Percentiles rank a stretch among this genome's conserved stretches.
Evolutionary conservation across 1,140 invertebrate genomes (phyloP).

Genomic region (Batillaria attramentaria): DNA sequence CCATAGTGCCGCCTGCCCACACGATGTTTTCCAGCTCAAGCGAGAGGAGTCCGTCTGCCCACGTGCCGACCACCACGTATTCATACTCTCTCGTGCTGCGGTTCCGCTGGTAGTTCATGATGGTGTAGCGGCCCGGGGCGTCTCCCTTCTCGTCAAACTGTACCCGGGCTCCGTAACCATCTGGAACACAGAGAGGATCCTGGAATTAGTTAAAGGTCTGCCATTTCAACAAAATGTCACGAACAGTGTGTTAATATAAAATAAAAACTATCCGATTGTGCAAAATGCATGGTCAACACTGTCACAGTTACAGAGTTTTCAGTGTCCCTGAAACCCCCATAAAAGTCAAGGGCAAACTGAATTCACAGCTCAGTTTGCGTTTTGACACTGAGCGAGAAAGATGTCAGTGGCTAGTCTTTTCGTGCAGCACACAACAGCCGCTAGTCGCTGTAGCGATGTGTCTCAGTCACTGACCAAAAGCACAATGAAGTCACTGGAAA

Average conservation of each 20-base stretch:
- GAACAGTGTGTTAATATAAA: not conserved
- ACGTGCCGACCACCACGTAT: constrained; percentile 65
- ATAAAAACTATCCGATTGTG: not conserved
- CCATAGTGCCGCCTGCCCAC: constrained; percentile 63
- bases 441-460: too few relatives aligned
- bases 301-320: too few relatives aligned
- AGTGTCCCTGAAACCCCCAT: too few relatives aligned
- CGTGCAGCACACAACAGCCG: too few relatives aligned
- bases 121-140: constrained; percentile 73
- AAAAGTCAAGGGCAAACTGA: too few relatives aligned
- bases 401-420: too few relatives aligned
- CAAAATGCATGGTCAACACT: not conserved
- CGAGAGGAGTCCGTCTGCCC: constrained; percentile 54
- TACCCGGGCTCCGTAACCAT: constrained; percentile 64
- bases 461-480: too few relatives aligned
- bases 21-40: constrained; percentile 58
- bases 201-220: not conserved
- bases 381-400: too few relatives aligned
- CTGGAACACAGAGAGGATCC: constrained; percentile 48
- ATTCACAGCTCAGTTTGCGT: too few relatives aligned
- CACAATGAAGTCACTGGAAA: too few relatives aligned
- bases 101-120: constrained; percentile 70
- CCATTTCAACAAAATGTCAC: too few relatives aligned
- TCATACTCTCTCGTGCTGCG: constrained; percentile 56
- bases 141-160: constrained; percentile 73